phyloP scores from a whole-genome alignment of 2,113 vertebrate genomes.

The Boleophthalmus pectinirostris region DNA sequence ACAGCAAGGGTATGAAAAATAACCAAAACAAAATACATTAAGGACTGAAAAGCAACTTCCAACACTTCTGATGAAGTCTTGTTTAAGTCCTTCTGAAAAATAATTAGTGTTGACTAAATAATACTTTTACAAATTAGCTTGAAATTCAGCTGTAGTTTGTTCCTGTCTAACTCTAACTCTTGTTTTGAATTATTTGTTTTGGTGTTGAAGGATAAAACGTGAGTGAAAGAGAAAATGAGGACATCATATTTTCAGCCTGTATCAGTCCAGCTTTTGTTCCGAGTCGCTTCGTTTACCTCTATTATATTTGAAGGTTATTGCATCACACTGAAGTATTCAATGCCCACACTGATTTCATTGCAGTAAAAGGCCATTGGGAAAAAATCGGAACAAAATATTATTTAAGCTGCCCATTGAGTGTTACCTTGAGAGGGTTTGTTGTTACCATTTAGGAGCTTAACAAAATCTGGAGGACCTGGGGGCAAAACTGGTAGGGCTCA shows the following conservation, averaged over 20 bases:
- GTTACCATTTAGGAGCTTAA: too few species aligned
- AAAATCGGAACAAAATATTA: background rate
- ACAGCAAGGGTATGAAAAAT: background rate
- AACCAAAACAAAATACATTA: background rate
- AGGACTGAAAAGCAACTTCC: background rate
- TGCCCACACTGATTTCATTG: slow-evolving; percentile 15
- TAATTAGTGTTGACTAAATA: background rate
- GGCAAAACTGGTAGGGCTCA: too few species aligned
- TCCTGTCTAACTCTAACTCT: background rate
- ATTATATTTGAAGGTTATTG: slow-evolving; percentile 29
- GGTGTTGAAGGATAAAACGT: background rate
- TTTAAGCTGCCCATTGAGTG: background rate
- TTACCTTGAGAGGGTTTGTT: background rate
- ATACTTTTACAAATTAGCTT: background rate
- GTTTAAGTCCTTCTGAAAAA: background rate
- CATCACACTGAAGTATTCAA: background rate
- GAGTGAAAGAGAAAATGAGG: background rate
- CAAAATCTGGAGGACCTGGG: too few species aligned
- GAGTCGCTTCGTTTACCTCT: background rate
- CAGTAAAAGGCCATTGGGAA: slow-evolving; percentile 12
- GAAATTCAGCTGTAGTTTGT: background rate
- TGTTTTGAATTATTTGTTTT: background rate
- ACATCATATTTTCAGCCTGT: background rate
- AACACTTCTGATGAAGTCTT: background rate
- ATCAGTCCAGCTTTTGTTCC: background rate